Evolutionary conservation across 2,113 vertebrate species (phyloP).

Genomic region (Otis tarda): DNA sequence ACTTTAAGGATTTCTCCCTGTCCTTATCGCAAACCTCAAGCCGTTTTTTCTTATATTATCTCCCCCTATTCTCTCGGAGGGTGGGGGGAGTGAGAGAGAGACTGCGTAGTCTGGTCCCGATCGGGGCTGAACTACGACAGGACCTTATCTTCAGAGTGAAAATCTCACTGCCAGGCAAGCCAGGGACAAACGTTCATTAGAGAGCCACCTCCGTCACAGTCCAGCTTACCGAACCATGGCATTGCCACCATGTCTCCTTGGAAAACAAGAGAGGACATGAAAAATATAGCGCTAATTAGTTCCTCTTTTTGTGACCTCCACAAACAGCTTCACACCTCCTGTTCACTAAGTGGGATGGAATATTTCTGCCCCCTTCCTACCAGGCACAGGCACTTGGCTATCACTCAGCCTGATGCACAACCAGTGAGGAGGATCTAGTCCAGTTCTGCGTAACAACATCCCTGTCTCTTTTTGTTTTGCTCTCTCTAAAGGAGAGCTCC

Average conservation of each 20-base stretch:
- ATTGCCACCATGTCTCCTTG: background rate
- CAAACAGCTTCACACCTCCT: background rate
- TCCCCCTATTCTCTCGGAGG: too few species aligned
- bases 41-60: too few species aligned
- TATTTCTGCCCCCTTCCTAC: background rate
- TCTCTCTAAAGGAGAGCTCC: background rate
- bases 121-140: background rate
- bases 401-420: background rate
- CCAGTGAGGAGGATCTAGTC: background rate
- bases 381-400: background rate
- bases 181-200: background rate
- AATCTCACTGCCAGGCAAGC: background rate
- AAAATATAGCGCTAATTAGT: background rate
- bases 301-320: background rate
- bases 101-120: too few species aligned
- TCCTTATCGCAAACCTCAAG: too few species aligned
- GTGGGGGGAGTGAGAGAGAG: too few species aligned
- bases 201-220: background rate
- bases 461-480: background rate
- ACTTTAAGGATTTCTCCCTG: too few species aligned
- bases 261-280: background rate
- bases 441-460: background rate
- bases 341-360: background rate
- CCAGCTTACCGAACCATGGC: background rate
- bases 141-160: background rate